Percentiles rank a stretch among this genome's conserved stretches.
These are phyloP conservation scores for Stomorhina lunata DNA, from an alignment of 2,888 invertebrate species.

Conservation along the genomic window DNA sequence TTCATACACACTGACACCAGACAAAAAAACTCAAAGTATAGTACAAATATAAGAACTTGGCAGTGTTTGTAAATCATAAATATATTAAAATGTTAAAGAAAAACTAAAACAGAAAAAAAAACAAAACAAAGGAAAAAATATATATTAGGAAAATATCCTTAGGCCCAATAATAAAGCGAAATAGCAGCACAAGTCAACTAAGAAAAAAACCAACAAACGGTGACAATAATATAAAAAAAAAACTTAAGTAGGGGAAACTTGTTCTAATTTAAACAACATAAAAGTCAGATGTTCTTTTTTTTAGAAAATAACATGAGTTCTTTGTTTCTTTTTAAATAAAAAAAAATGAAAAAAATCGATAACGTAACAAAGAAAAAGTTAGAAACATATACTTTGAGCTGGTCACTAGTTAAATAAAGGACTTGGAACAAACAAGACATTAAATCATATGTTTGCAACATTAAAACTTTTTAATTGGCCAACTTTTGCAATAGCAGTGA, in stretches of 20 bases:
- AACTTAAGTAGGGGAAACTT: conserved; percentile 9
- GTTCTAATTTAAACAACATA: conserved; percentile 23
- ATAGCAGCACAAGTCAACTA: neutral
- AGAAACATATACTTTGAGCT: neutral
- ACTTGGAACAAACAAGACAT: neutral
- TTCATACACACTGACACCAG: neutral
- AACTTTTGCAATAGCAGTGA: neutral
- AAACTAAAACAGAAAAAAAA: too few relatives aligned
- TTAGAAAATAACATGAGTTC: neutral
- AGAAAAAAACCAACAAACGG: neutral
- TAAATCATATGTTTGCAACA: conserved; percentile 6
- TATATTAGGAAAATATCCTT: conserved; percentile 50
- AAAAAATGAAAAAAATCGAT: neutral
- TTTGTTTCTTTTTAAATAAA: conserved; percentile 2
- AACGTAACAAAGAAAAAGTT: neutral
- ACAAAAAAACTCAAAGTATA: conserved; percentile 1
- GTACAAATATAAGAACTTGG: too few relatives aligned
- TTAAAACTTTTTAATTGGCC: conserved; percentile 38
- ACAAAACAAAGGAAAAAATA: conserved; percentile 41
- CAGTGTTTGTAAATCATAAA: conserved; percentile 48
- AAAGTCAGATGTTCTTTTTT: conserved; percentile 28
- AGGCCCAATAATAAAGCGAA: conserved; percentile 33
- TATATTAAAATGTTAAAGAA: conserved; percentile 33
- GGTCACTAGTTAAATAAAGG: neutral
- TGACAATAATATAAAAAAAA: conserved; percentile 4